phyloP scores from a whole-genome alignment of 1,140 invertebrate species.

The Cydia splendana region DNA sequence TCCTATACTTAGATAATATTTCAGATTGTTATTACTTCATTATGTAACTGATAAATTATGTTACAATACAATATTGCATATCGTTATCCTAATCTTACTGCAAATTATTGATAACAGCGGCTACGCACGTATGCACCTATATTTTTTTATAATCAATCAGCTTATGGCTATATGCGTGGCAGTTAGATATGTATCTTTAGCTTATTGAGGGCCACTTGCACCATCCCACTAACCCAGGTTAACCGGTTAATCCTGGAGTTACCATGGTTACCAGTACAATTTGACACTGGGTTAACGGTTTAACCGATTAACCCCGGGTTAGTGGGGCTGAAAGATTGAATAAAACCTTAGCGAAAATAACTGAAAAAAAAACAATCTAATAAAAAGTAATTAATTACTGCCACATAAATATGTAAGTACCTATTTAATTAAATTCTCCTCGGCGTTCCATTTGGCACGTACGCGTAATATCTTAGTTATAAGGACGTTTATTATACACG shows the following conservation, averaged over 20 bases:
- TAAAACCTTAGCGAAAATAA: neutral
- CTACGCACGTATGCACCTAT: neutral
- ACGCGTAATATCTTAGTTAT: conserved; percentile 6
- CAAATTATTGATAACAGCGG: neutral
- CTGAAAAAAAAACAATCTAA: neutral
- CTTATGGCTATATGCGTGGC: no score
- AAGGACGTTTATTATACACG: neutral
- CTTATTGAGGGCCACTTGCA: no score
- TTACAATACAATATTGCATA: conserved; percentile 8
- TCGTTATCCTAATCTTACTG: conserved; percentile 22
- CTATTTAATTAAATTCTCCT: conserved; percentile 1
- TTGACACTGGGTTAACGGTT: no score
- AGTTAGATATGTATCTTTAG: no score
- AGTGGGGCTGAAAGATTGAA: no score
- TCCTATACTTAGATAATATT: neutral
- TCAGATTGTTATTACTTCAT: neutral
- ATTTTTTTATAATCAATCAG: no score
- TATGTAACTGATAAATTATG: neutral
- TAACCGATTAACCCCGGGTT: no score
- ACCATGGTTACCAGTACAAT: no score
- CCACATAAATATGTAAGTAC: neutral
- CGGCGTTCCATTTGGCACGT: conserved; percentile 1
- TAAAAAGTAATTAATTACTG: no score
- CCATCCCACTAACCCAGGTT: no score
- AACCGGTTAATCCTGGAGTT: no score